A percentile compares a stretch with the other conserved stretches of the same genome.
These are phyloP conservation scores for Salminus brasiliensis DNA, from an alignment of 2,113 vertebrate genomes.

Conservation along the genomic window DNA sequence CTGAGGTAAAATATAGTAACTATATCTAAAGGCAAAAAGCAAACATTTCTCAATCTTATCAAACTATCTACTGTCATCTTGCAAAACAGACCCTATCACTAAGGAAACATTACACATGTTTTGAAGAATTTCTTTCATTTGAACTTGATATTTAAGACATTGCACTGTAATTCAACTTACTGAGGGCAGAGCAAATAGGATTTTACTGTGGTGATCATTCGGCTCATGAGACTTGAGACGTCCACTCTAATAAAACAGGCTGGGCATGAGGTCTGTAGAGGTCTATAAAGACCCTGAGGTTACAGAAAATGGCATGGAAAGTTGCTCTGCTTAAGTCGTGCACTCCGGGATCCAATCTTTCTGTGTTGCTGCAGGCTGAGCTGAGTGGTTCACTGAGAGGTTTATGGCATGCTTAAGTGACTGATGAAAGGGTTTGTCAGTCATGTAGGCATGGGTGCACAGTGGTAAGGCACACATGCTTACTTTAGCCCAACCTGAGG, in stretches of 20 bases:
- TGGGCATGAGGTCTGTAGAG: not conserved
- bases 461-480: not conserved
- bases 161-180: slow-evolving; percentile 10
- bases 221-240: not conserved
- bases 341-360: not conserved
- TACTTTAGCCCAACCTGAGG: slow-evolving; percentile 5
- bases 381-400: slow-evolving; percentile 14
- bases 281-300: slow-evolving; percentile 1
- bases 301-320: slow-evolving; percentile 19
- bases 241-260: not conserved
- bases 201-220: slow-evolving; percentile 1
- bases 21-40: not conserved
- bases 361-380: not conserved
- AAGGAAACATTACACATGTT: not conserved
- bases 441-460: slow-evolving; percentile 10
- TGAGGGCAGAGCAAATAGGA: not conserved
- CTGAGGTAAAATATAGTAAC: not conserved
- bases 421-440: slow-evolving; percentile 33
- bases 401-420: slow-evolving; percentile 9
- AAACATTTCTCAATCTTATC: not conserved
- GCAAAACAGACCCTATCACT: not conserved
- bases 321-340: not conserved
- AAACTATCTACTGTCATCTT: not conserved
- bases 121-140: not conserved
- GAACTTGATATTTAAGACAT: not conserved